Percentiles rank a stretch among this genome's conserved stretches.
Evolutionary conservation across 1,140 invertebrate species (phyloP).

Genomic region (Teleopsis dalmanni): DNA sequence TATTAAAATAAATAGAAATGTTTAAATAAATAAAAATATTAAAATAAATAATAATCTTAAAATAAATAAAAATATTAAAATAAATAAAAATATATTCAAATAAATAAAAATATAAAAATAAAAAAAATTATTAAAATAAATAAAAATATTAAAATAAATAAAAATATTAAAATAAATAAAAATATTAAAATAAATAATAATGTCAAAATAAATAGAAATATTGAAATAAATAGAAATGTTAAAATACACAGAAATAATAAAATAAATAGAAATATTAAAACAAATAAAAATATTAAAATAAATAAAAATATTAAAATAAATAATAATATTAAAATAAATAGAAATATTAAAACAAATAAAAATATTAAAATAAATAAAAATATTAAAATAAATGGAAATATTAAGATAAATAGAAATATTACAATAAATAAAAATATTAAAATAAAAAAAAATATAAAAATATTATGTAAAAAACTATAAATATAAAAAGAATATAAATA

Average conservation of each 20-base stretch:
- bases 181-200: neutral
- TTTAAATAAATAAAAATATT: neutral
- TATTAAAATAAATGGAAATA: no score
- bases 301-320: neutral
- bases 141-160: neutral
- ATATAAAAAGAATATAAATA: no score
- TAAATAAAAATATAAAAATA: neutral
- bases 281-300: neutral
- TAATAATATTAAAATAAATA: neutral
- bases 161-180: neutral
- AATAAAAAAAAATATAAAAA: no score
- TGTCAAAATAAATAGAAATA: neutral
- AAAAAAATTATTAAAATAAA: neutral
- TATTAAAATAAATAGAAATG: neutral
- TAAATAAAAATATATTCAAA: neutral
- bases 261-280: neutral
- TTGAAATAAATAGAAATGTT: neutral
- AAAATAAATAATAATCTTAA: neutral
- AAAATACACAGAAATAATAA: neutral
- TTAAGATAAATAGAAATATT: no score
- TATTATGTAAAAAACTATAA: no score
- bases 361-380: neutral
- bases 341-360: neutral
- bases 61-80: conserved; percentile 4
- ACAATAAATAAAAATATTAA: no score